Evolutionary conservation across 1,140 invertebrate genomes (phyloP).

Genomic region (Brachionus angularis): DNA sequence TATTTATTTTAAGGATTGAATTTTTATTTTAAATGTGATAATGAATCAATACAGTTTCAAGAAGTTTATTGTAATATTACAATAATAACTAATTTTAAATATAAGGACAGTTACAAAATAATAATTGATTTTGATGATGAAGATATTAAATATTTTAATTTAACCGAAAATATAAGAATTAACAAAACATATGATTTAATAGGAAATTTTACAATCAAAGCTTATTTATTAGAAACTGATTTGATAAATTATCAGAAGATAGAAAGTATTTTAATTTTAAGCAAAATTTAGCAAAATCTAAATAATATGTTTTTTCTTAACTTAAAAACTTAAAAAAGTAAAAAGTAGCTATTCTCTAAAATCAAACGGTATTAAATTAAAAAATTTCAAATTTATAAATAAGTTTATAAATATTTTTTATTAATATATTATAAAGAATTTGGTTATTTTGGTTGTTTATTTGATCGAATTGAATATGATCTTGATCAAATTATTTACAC

Average conservation of each 20-base stretch:
- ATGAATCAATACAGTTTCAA: not conserved
- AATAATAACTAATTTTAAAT: not conserved
- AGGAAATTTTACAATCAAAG: not conserved
- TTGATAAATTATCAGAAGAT: too few species aligned
- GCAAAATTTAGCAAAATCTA: not conserved
- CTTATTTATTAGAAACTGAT: not conserved
- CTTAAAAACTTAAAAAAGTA: too few species aligned
- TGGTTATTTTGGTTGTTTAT: constrained; percentile 12
- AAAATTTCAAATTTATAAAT: too few species aligned
- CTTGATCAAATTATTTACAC: not conserved
- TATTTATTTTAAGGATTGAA: not conserved
- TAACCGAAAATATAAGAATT: not conserved
- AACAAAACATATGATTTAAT: not conserved
- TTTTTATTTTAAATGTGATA: not conserved
- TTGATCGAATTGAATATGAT: not conserved
- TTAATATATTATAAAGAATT: too few species aligned
- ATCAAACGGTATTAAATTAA: too few species aligned
- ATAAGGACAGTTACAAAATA: not conserved
- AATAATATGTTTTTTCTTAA: too few species aligned
- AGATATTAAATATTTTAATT: not conserved
- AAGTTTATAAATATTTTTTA: too few species aligned
- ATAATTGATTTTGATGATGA: not conserved
- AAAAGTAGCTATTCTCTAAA: not conserved
- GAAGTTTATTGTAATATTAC: not conserved
- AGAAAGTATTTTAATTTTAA: not conserved